Conservation (phyloP, 2,797 vertebrate genomes). For the Xenentodon cancila region DNA sequence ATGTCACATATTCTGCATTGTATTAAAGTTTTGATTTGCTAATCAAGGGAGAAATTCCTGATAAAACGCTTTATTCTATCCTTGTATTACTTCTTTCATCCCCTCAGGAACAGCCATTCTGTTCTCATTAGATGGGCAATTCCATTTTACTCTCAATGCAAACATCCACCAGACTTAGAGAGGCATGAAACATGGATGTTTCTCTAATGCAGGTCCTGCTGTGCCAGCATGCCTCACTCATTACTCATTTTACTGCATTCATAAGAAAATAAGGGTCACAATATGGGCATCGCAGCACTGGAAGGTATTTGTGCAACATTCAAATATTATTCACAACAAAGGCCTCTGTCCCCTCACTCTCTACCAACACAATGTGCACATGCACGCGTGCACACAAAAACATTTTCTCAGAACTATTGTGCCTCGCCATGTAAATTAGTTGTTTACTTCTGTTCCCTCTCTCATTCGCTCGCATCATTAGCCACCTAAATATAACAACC, state of each 20-base stretch:
- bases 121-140: slow-evolving; percentile 18
- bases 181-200: slow-evolving; percentile 9
- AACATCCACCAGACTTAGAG: slow-evolving; percentile 10
- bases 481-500: slow-evolving; percentile 68
- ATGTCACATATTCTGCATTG: slow-evolving; percentile 35
- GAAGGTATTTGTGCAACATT: slow-evolving; percentile 32
- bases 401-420: slow-evolving; percentile 37
- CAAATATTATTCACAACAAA: slow-evolving; percentile 41
- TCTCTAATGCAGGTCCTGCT: slow-evolving; percentile 14
- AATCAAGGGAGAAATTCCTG: slow-evolving; percentile 3
- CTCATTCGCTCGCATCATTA: slow-evolving; percentile 70
- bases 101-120: neutral
- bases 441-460: slow-evolving; percentile 67
- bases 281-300: slow-evolving; percentile 10
- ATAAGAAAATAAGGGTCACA: slow-evolving; percentile 41
- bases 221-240: slow-evolving; percentile 33
- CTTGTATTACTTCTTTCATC: slow-evolving; percentile 16
- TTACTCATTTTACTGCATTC: slow-evolving; percentile 38
- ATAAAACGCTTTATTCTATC: too few species aligned
- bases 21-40: slow-evolving; percentile 38
- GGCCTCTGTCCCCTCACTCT: slow-evolving; percentile 15
- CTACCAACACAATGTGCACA: slow-evolving; percentile 23
- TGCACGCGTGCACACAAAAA: slow-evolving; percentile 21
- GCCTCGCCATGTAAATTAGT: slow-evolving; percentile 65
- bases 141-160: neutral